Conservation (phyloP, 37 sponge, comb jelly and placozoan species). For the Tethya wilhelma region DNA sequence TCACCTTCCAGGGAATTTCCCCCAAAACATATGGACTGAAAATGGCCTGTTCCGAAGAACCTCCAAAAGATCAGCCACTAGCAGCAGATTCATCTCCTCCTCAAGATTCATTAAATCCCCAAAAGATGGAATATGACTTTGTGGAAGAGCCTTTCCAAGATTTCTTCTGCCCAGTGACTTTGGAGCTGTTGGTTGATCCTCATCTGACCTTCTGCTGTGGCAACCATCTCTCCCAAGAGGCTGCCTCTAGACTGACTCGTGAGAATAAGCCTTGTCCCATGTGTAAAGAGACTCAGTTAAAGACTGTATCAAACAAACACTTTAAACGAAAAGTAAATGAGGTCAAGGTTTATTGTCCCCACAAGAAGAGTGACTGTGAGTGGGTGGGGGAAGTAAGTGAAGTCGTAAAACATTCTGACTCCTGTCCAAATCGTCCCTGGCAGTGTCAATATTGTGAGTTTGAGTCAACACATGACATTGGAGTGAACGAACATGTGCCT, state of each 20-base stretch:
- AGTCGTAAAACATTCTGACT: slow-evolving; percentile 1
- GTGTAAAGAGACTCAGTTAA: slow-evolving; percentile 23
- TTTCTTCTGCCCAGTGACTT: slow-evolving; percentile 30
- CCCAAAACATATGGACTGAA: no score
- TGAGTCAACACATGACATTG: not conserved
- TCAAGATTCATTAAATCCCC: no score
- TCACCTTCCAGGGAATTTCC: no score
- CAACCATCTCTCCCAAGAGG: slow-evolving; percentile 11
- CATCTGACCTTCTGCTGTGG: slow-evolving; percentile 48
- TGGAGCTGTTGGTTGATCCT: slow-evolving; percentile 30
- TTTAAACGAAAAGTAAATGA: slow-evolving; percentile 14
- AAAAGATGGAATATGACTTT: slow-evolving; percentile 31
- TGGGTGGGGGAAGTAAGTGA: slow-evolving; percentile 41
- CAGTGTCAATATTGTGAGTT: slow-evolving; percentile 27
- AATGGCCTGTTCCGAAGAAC: no score
- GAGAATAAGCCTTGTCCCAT: slow-evolving; percentile 35
- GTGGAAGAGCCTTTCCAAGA: slow-evolving; percentile 7
- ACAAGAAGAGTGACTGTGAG: slow-evolving; percentile 35
- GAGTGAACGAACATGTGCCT: slow-evolving; percentile 2
- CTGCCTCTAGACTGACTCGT: not conserved
- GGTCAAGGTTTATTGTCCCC: slow-evolving; percentile 23
- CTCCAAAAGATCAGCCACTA: no score
- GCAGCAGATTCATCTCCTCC: no score
- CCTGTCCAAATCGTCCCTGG: slow-evolving; percentile 34
- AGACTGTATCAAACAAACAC: slow-evolving; percentile 14